Evolutionary conservation across 2,113 vertebrate species (phyloP), one percentile per base, ranked within the genome.

Genomic region (Odontesthes bonariensis): DNA sequence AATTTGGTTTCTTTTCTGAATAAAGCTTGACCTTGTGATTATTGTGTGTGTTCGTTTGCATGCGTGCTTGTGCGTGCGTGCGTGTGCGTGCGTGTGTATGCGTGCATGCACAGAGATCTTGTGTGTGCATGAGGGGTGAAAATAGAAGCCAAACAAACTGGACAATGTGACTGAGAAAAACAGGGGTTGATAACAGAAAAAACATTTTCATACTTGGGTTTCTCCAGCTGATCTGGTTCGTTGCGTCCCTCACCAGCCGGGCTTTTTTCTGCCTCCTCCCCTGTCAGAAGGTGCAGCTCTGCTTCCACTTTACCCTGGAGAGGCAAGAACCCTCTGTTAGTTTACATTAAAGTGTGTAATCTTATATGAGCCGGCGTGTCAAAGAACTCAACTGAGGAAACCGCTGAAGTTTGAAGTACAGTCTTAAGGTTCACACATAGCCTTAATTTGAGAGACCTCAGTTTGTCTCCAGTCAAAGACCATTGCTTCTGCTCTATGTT

Each of bases 281-380:
- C 96, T 0, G 97, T 97, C 90, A 99, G 86, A 2, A 99, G 95
- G 66, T 99, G 98, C 58, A 99, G 86, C 80, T 99, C 98, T 0
- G 98, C 98, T 82, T 99, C 98, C 3, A 99, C 97, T 89, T 99
- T 99, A 9, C 98, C 98, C 98, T 99, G 47, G n/a, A 49, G 65
- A n/a, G 7, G 52, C 56, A 70, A n/a, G 55, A 19, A 7, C 14
- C 31, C 2, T 63, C 7, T 6, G 6, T 19, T 47, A 17, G 17
- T n/a, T 19, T 4, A 10, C 6, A 19, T 7, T 6, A 3, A 4
- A 17, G 13, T 31, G 3, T 56, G 54, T 31, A 56, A 27, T 27
- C 13, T 12, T 23, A 55, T 9, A 14, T 1, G 1, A 55, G 53
- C 10, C 22, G 5, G 2, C 22, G 9, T 5, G 8, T 12, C 13